Conservation (phyloP, 2,888 invertebrate genomes). For the Blera fallax region DNA sequence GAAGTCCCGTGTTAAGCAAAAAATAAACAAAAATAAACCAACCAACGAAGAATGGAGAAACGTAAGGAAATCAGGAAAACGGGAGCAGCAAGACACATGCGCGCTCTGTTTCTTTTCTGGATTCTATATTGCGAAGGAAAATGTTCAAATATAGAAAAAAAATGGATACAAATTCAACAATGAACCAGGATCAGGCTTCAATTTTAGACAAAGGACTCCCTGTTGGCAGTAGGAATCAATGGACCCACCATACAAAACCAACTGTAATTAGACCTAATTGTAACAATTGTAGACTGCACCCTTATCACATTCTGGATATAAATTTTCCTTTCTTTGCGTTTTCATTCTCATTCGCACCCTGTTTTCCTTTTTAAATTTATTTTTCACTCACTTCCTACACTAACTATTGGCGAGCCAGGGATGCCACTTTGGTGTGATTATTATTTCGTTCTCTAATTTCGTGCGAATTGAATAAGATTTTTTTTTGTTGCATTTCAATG, state of each 20-base stretch:
- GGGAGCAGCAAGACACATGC: conserved; percentile 51
- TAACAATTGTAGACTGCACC: conserved; percentile 46
- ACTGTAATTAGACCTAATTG: conserved; percentile 53
- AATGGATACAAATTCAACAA: conserved; percentile 10
- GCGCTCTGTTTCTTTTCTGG: conserved; percentile 5
- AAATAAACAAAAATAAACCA: conserved; percentile 35
- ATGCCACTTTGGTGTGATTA: conserved; percentile 12
- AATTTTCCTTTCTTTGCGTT: neutral
- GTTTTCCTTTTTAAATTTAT: conserved; percentile 1
- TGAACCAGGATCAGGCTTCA: conserved; percentile 15
- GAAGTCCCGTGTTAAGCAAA: neutral
- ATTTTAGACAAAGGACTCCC: conserved; percentile 2
- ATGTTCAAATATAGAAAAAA: neutral
- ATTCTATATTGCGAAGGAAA: conserved; percentile 14
- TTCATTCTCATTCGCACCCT: neutral
- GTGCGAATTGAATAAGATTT: no score
- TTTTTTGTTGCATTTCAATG: no score
- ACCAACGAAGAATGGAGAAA: neutral
- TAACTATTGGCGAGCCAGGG: neutral
- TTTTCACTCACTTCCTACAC: neutral
- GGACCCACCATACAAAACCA: conserved; percentile 3
- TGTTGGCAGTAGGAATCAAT: conserved; percentile 35
- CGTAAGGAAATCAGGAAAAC: conserved; percentile 9
- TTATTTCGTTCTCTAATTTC: no score
- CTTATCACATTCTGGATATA: conserved; percentile 1